Base-by-base conservation (phyloP, 2,888 invertebrate species). In the Pemphredon lugubris region DNA sequence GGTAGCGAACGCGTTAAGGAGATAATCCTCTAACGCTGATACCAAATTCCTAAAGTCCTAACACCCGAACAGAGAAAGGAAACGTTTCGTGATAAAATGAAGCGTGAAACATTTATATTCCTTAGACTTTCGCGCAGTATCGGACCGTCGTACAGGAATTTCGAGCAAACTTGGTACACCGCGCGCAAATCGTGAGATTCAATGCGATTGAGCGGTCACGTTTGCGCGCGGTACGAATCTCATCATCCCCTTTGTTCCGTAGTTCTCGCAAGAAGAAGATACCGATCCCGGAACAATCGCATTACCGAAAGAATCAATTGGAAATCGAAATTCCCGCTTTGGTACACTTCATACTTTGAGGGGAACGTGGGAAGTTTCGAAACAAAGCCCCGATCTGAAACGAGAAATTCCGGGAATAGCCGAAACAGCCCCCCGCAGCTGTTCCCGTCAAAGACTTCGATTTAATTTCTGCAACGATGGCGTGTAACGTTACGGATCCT, bases 391-490 rank as follows among this genome's bases (percentile, higher is more conserved):
- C 4, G 34, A 13, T 32, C 48, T n/a, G 34, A 39, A 26, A 42
- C 14, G 50, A 54, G 61, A 58, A 66, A 84, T 85, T 85, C 83
- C 77, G 53, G 23, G 54, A n/a, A 68, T 34, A 60, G 59, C 39
- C 40, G 13, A 14, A 51, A 40, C 51, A 30, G n/a, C n/a, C n/a
- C 32, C 42, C 44, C 16, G n/a, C 13, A 6, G 26, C n/a, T 13
- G 23, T 48, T 30, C 44, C 53, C 42, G 44, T 85, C 87, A 88
- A 88, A 88, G 86, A 84, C 83, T 85, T 83, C 84, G 83, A 86
- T 88, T 89, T 88, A 88, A 89, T 89, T 88, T 87, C 85, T 85
- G 66, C 63, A 64, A 40, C 74, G 58, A 26, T 44, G 64, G 72
- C 48, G 60, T 51, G 55, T 53, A 61, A 42, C 55, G 57, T 58